These are phyloP conservation scores for Drosophila kokeensis DNA, from an alignment of 2,888 invertebrate genomes.

Conservation along the genomic window DNA sequence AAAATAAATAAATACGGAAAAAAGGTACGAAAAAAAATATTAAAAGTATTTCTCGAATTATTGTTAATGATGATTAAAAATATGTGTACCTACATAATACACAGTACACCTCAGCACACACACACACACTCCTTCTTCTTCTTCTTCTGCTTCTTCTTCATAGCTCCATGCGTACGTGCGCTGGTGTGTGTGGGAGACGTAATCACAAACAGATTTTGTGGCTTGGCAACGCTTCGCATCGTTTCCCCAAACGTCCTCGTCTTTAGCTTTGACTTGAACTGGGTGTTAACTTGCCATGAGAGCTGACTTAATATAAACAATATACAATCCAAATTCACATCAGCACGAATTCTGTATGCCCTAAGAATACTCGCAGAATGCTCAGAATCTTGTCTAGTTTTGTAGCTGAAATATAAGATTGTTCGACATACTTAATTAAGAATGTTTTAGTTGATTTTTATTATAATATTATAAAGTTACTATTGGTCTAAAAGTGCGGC, in stretches of 20 bases:
- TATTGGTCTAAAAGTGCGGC: background rate
- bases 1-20: slow-evolving; percentile 5
- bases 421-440: background rate
- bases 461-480: background rate
- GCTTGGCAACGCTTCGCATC: slow-evolving; percentile 28
- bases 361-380: background rate
- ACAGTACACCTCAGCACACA: slow-evolving; percentile 58
- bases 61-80: slow-evolving; percentile 84
- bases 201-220: slow-evolving; percentile 55
- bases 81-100: slow-evolving; percentile 71
- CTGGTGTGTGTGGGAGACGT: slow-evolving; percentile 1
- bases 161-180: slow-evolving; percentile 1
- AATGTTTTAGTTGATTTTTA: background rate
- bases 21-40: slow-evolving; percentile 42
- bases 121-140: slow-evolving; percentile 10
- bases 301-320: slow-evolving; percentile 51
- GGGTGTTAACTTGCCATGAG: slow-evolving; percentile 39
- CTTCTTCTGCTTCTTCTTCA: background rate
- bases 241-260: slow-evolving; percentile 50
- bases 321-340: background rate
- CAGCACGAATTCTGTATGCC: background rate
- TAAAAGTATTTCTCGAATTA: slow-evolving; percentile 83
- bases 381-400: background rate
- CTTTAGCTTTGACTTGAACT: slow-evolving; percentile 38
- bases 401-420: background rate